Evolutionary conservation across 2,113 vertebrate genomes (phyloP), one percentile per base, ranked within the genome.

Genomic region (Hippocampus zosterae): DNA sequence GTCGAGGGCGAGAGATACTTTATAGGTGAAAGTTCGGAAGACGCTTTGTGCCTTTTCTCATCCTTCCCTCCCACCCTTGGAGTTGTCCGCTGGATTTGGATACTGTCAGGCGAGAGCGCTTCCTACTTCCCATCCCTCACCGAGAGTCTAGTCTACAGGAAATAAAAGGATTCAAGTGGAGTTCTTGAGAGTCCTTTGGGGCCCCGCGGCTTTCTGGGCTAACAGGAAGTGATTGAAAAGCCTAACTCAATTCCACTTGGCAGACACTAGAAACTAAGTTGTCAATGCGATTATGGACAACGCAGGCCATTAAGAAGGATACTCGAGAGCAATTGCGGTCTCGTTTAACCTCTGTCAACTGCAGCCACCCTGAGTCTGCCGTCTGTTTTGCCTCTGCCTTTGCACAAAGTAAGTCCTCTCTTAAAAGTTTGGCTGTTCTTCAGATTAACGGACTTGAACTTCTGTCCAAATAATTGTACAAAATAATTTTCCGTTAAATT

Each of bases 131-230:
- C 60, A 62, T 68, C 75, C 64, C 65, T 80, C 77, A 71, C 55
- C 70, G 62, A 21, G 63, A 78, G 80, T 85, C 77, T 84, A 78
- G 84, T 89, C 81, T 85, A 84, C 76, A 87, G 87, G 84, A 88
- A 88, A 87, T 88, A 85, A 85, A 85, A 70, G 81, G 85, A 87
- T 86, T 77, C 65, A 57, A 33, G 69, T 75, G 66, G 81, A 84
- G 74, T 70, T 76, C 76, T 86, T 41, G 11, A 67, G 76, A 77
- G 77, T 82, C 85, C 76, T 75, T 46, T 65, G 79, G 84, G 81
- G 81, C 78, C 78, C 79, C 71, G 86, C 77, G 78, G 84, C 66
- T 81, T 78, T 77, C 68, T 77, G 76, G 66, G 77, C 80, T 80
- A 63, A 72, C 81, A 88, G 87, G 86, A 87, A 84, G 84, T 78